Percentiles rank a stretch among this genome's conserved stretches.
phyloP scores from a whole-genome alignment of 2,888 invertebrate genomes.

The Drosophila tanythrix region DNA sequence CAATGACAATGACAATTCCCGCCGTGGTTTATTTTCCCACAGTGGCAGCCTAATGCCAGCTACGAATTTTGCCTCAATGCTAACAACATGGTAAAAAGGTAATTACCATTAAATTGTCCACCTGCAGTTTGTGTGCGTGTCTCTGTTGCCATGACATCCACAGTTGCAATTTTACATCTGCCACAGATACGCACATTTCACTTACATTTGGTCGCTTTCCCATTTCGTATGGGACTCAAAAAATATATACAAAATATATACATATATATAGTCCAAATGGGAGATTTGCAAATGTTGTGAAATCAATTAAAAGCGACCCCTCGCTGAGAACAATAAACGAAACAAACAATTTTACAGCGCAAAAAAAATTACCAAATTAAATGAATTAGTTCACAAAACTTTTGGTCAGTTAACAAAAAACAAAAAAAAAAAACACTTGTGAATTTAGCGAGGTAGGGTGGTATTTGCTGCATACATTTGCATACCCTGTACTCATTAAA shows the following conservation, averaged over 20 bases:
- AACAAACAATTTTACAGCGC: neutral
- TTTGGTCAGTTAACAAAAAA: neutral
- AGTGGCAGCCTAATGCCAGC: constrained; percentile 55
- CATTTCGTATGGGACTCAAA: neutral
- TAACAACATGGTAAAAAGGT: constrained; percentile 66
- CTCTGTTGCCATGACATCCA: neutral
- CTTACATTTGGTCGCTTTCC: neutral
- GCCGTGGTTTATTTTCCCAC: constrained; percentile 62
- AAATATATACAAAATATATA: neutral
- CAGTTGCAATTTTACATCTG: neutral
- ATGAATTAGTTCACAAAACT: neutral
- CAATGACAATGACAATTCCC: constrained; percentile 64
- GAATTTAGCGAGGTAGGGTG: neutral
- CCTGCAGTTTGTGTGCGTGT: constrained; percentile 12
- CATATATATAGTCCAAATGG: neutral
- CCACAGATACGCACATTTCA: constrained; percentile 12
- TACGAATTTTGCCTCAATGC: constrained; percentile 69
- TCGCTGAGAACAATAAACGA: neutral
- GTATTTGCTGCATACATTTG: neutral
- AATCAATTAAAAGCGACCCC: neutral
- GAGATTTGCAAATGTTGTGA: neutral
- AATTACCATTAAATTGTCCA: constrained; percentile 69
- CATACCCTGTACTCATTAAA: neutral
- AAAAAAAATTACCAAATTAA: neutral
- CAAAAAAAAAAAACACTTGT: neutral